phyloP scores from a whole-genome alignment of 2,797 vertebrate species.

The Echiichthys vipera region DNA sequence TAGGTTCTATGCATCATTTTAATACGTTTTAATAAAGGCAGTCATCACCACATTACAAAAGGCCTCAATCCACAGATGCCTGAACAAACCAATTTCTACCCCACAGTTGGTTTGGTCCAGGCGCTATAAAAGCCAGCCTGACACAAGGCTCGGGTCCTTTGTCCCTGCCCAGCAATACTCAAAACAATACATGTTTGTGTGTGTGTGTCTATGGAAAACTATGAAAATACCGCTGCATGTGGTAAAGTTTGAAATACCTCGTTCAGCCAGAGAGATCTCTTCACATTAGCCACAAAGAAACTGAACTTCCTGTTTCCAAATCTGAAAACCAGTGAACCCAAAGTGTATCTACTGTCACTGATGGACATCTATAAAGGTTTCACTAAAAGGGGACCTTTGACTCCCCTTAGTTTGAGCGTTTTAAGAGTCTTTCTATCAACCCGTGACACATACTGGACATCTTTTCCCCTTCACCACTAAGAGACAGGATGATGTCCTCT shows the following conservation, averaged over 20 bases:
- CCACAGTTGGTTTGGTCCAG: too few species aligned
- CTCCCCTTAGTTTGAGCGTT: conserved; percentile 44
- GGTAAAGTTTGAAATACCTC: background rate
- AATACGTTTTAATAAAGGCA: too few species aligned
- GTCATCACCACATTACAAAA: too few species aligned
- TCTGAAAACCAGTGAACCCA: background rate
- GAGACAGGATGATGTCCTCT: conserved; percentile 18
- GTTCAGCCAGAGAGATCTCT: background rate
- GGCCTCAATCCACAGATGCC: too few species aligned
- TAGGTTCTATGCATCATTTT: too few species aligned
- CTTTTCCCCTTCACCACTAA: conserved; percentile 23
- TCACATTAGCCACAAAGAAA: conserved; percentile 14
- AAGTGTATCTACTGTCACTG: conserved; percentile 43
- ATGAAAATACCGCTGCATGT: too few species aligned
- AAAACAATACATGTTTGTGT: too few species aligned
- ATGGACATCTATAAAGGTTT: conserved; percentile 46
- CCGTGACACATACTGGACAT: conserved; percentile 22
- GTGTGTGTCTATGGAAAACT: too few species aligned
- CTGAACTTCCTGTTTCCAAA: conserved; percentile 2
- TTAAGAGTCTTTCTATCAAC: conserved; percentile 33
- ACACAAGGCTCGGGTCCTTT: too few species aligned
- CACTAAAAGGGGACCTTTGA: conserved; percentile 30
- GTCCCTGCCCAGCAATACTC: too few species aligned
- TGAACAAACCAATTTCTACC: too few species aligned
- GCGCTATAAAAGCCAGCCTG: too few species aligned